phyloP scores from a whole-genome alignment of 2,113 vertebrate genomes.

The Dermatemys mawii region DNA sequence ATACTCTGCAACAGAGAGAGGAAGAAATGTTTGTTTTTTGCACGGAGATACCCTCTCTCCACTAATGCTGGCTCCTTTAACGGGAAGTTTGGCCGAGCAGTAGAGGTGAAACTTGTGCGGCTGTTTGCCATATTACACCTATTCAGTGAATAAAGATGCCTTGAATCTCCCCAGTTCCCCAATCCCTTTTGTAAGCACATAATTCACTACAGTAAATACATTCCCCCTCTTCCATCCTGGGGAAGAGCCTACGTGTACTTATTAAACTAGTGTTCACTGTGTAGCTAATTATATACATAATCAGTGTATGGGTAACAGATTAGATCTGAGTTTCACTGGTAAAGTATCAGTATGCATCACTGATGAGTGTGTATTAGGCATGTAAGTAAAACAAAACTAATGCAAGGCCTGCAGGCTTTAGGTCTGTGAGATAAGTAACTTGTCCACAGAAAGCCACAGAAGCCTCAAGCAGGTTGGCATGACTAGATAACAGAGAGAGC shows the following conservation, averaged over 20 bases:
- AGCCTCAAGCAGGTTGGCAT: not conserved
- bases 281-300: not conserved
- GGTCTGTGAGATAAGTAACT: not conserved
- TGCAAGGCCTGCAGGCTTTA: not conserved
- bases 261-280: not conserved
- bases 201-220: slow-evolving; percentile 7
- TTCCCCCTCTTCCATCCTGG: not conserved
- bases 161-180: not conserved
- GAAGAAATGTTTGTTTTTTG: not conserved
- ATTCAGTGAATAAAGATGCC: not conserved
- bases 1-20: not conserved
- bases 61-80: not conserved
- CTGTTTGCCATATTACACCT: slow-evolving; percentile 58
- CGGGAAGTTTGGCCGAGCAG: slow-evolving; percentile 31
- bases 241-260: slow-evolving; percentile 32
- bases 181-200: slow-evolving; percentile 2
- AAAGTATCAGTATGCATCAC: not conserved
- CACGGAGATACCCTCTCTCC: slow-evolving; percentile 11
- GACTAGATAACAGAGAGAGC: not conserved
- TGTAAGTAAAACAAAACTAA: not conserved
- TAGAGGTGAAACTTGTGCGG: slow-evolving; percentile 55
- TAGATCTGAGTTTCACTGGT: not conserved
- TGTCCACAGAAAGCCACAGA: not conserved
- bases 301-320: not conserved
- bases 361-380: not conserved